A percentile compares a stretch with the other conserved stretches of the same genome.
Conservation (phyloP, 2,888 invertebrate species). For the Imbricaverruca yamaguchii region DNA sequence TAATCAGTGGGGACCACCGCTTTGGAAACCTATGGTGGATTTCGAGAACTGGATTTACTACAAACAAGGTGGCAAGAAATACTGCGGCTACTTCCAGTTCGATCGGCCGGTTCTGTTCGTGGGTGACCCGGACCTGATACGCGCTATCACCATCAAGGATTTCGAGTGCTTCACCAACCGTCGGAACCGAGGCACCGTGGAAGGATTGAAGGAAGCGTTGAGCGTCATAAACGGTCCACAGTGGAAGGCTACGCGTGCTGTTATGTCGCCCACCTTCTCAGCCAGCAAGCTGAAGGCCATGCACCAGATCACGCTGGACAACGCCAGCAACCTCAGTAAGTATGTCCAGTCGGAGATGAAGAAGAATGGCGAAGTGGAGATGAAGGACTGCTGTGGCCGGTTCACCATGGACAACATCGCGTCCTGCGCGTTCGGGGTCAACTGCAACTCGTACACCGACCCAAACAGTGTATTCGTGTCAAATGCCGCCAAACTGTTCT, state of each 20-base stretch:
- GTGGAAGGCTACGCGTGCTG: background rate
- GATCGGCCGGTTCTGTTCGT: background rate
- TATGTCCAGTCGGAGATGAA: background rate
- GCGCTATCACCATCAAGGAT: constrained; percentile 6
- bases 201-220: background rate
- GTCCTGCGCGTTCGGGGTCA: constrained; percentile 14
- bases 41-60: background rate
- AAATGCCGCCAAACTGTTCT: background rate
- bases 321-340: background rate
- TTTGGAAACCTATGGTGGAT: background rate
- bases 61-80: constrained; percentile 5
- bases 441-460: constrained; percentile 4
- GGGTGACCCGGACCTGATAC: constrained; percentile 1
- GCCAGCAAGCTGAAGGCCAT: constrained; percentile 1
- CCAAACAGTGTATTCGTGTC: background rate
- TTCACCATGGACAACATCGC: constrained; percentile 21
- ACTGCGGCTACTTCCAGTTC: background rate
- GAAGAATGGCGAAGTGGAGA: background rate
- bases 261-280: background rate
- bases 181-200: background rate
- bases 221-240: background rate
- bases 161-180: background rate
- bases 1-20: background rate
- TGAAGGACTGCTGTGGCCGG: background rate
- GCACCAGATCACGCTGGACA: background rate